These are phyloP conservation scores for Barypeithes pellucidus DNA, from an alignment of 2,888 invertebrate genomes.

Conservation along the genomic window DNA sequence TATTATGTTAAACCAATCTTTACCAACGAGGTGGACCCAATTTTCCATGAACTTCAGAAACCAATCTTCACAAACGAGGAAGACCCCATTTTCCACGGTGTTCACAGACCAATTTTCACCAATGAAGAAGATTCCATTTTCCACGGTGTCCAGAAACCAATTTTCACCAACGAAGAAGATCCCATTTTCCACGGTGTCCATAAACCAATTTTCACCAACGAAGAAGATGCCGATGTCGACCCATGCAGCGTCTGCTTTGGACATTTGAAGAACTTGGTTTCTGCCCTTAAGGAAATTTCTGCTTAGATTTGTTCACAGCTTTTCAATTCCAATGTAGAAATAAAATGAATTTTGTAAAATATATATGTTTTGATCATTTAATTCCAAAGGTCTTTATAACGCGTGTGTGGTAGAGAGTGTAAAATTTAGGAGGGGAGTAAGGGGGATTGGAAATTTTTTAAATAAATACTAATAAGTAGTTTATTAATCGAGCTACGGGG, in stretches of 20 bases:
- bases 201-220: slow-evolving; percentile 35
- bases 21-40: slow-evolving; percentile 25
- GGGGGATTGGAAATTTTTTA: too few species aligned
- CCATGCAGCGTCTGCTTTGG: slow-evolving; percentile 50
- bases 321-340: neutral
- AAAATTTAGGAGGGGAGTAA: too few species aligned
- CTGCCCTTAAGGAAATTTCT: slow-evolving; percentile 49
- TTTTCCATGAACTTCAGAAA: slow-evolving; percentile 4
- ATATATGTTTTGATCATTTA: too few species aligned
- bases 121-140: slow-evolving; percentile 3
- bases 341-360: neutral
- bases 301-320: slow-evolving; percentile 11
- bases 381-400: too few species aligned
- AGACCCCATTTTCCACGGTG: neutral
- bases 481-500: too few species aligned
- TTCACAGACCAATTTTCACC: neutral
- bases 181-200: neutral
- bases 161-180: slow-evolving; percentile 29
- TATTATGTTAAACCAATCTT: slow-evolving; percentile 15
- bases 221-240: slow-evolving; percentile 2
- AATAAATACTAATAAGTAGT: too few species aligned
- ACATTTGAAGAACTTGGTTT: slow-evolving; percentile 51
- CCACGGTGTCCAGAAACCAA: slow-evolving; percentile 5
- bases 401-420: too few species aligned
- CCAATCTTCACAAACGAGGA: slow-evolving; percentile 38